These are phyloP conservation scores for Myripristis murdjan DNA, from an alignment of 2,797 vertebrate genomes.

Conservation along the genomic window DNA sequence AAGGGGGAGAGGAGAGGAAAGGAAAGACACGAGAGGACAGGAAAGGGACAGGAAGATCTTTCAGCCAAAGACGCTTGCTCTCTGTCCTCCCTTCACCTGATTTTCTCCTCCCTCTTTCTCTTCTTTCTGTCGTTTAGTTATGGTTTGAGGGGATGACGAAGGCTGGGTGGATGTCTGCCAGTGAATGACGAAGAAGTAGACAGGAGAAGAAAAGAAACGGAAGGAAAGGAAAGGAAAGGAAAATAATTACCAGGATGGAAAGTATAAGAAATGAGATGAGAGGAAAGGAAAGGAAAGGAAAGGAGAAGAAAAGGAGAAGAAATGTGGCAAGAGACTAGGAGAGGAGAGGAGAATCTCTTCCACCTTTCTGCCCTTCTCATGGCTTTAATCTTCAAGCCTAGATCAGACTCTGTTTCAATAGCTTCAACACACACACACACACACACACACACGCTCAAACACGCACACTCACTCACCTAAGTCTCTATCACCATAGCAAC, in stretches of 20 bases:
- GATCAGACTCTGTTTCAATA: slow-evolving; percentile 43
- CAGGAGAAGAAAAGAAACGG: background rate
- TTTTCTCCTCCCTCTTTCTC: slow-evolving; percentile 1
- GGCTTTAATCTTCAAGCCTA: slow-evolving; percentile 35
- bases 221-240: background rate
- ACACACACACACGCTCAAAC: slow-evolving; percentile 16
- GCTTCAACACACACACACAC: slow-evolving; percentile 30
- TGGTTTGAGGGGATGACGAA: slow-evolving; percentile 1
- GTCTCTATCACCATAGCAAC: slow-evolving; percentile 71
- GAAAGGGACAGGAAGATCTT: too few species aligned
- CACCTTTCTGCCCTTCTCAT: background rate
- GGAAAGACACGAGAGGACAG: background rate
- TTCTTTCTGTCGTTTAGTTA: slow-evolving; percentile 11
- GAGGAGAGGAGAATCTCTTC: too few species aligned
- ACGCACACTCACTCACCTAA: slow-evolving; percentile 53
- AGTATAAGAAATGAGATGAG: background rate
- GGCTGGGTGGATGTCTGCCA: background rate
- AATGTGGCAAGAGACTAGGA: background rate
- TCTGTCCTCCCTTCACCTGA: background rate
- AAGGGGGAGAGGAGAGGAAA: background rate
- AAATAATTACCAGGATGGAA: too few species aligned
- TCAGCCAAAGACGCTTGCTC: background rate
- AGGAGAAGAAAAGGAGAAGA: background rate
- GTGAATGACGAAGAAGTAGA: background rate
- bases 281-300: background rate